Conservation (phyloP, 2,888 invertebrate species). For the Synergus gifuensis region DNA sequence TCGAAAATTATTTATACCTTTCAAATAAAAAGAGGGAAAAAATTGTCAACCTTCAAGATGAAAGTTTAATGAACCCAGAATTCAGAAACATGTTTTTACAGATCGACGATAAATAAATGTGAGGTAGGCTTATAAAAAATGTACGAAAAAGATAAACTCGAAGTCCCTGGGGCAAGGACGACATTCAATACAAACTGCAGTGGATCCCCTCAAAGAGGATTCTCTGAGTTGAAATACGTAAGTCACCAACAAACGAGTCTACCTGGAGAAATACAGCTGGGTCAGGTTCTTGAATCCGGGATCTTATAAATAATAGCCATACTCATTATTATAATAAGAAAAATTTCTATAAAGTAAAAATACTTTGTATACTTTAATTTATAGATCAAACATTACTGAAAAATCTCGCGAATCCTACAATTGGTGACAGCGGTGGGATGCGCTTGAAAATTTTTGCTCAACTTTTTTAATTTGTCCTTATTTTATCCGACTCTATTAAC, state of each 20-base stretch:
- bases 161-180: slow-evolving; percentile 34
- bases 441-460: too few species aligned
- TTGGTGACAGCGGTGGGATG: too few species aligned
- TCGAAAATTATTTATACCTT: too few species aligned
- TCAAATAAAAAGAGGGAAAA: neutral
- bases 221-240: neutral
- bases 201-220: neutral
- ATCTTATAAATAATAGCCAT: slow-evolving; percentile 29
- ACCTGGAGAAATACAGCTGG: neutral
- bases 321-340: slow-evolving; percentile 18
- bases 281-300: slow-evolving; percentile 14
- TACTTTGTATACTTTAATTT: too few species aligned
- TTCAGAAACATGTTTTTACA: neutral
- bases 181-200: slow-evolving; percentile 12
- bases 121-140: slow-evolving; percentile 29
- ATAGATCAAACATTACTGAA: too few species aligned
- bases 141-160: slow-evolving; percentile 5
- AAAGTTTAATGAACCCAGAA: slow-evolving; percentile 26
- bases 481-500: too few species aligned
- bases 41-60: neutral
- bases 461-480: too few species aligned
- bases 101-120: slow-evolving; percentile 29
- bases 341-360: too few species aligned
- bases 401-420: too few species aligned
- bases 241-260: neutral